Conservation (phyloP, 2,797 vertebrate genomes). For the Phrynocephalus vlangalii region DNA sequence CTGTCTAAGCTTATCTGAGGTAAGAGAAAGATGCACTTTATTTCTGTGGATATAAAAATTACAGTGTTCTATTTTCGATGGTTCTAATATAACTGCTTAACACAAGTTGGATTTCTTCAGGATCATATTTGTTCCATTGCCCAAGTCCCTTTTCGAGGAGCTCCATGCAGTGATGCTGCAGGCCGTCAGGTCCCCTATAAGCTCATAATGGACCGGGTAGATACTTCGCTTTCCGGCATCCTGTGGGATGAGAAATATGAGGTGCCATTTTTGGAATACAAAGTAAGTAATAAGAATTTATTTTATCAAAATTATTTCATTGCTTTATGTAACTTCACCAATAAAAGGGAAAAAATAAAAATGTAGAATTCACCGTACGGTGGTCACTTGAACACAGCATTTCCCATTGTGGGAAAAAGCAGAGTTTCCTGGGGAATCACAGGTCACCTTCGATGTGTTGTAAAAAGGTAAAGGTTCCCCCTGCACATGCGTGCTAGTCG, state of each 20-base stretch:
- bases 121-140: slow-evolving; percentile 84
- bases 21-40: slow-evolving; percentile 66
- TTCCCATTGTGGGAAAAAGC: too few relatives aligned
- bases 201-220: slow-evolving; percentile 87
- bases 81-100: slow-evolving; percentile 14
- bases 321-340: not conserved
- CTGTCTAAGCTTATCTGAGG: slow-evolving; percentile 86
- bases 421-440: too few relatives aligned
- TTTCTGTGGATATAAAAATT: not conserved
- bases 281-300: slow-evolving; percentile 74
- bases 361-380: not conserved
- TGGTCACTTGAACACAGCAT: not conserved
- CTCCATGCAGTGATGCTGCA: slow-evolving; percentile 92
- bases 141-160: slow-evolving; percentile 88
- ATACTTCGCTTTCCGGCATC: slow-evolving; percentile 84
- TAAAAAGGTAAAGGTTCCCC: too few relatives aligned
- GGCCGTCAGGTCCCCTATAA: slow-evolving; percentile 88
- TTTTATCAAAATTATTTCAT: not conserved
- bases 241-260: slow-evolving; percentile 87
- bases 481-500: too few relatives aligned
- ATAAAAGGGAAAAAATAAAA: not conserved
- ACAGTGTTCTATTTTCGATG: slow-evolving; percentile 22
- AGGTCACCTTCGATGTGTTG: too few relatives aligned
- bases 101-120: slow-evolving; percentile 70
- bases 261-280: slow-evolving; percentile 92